phyloP scores from a whole-genome alignment of 1,140 invertebrate genomes.

The Mycetomoellerius zeteki region DNA sequence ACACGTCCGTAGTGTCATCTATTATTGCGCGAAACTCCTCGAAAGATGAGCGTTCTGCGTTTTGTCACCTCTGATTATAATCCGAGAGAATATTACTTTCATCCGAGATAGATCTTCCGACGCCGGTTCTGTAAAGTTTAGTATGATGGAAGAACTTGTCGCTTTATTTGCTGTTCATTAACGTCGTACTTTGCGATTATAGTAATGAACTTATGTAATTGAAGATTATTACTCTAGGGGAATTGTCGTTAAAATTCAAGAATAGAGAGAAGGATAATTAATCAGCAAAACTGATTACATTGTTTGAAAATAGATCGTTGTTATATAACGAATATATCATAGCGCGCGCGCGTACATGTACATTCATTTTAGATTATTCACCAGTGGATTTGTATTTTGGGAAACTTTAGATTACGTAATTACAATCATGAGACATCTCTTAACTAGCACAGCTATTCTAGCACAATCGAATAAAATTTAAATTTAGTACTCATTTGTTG shows the following conservation, averaged over 20 bases:
- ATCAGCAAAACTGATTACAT: conserved; percentile 6
- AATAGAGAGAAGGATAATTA: neutral
- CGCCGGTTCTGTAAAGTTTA: neutral
- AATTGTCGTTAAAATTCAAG: neutral
- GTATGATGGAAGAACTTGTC: neutral
- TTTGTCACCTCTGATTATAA: neutral
- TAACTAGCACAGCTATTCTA: no score
- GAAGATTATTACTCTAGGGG: neutral
- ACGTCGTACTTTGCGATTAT: neutral
- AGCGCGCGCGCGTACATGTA: neutral
- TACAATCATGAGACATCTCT: no score
- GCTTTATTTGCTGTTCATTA: neutral
- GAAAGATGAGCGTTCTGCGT: neutral
- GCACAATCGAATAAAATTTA: no score
- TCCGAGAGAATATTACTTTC: conserved; percentile 14
- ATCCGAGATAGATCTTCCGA: neutral
- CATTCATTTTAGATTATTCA: neutral
- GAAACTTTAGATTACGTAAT: no score
- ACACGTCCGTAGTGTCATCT: conserved; percentile 3
- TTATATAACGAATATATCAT: neutral
- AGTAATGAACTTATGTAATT: conserved; percentile 5
- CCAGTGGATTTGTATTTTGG: no score
- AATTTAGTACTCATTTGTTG: no score
- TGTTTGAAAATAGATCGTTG: neutral
- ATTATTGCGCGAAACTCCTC: neutral